These are phyloP conservation scores for Copsychus sechellarum DNA, from an alignment of 2,113 vertebrate genomes.

Conservation along the genomic window DNA sequence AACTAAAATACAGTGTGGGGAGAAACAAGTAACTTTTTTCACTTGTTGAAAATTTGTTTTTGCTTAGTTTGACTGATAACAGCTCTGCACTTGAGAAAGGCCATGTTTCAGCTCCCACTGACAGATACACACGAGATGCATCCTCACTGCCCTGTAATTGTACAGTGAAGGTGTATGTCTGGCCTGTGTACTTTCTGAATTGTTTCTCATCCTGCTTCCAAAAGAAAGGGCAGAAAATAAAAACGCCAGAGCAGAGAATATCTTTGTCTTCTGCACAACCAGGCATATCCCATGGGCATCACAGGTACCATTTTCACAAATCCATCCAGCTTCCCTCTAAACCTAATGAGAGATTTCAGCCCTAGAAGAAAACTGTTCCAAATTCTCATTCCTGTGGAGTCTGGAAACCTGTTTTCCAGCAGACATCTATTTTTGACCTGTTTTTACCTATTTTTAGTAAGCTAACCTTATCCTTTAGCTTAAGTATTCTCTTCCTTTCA, in stretches of 20 bases:
- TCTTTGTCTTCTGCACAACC: background rate
- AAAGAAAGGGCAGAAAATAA: background rate
- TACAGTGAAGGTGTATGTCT: background rate
- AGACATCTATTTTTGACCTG: background rate
- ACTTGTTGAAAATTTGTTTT: background rate
- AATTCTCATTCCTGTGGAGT: background rate
- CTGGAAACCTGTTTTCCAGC: background rate
- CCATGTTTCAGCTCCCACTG: background rate
- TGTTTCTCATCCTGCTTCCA: background rate
- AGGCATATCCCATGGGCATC: background rate
- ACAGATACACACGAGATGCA: background rate
- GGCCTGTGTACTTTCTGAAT: background rate
- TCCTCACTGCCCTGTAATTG: background rate
- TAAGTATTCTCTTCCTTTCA: slow-evolving; percentile 25
- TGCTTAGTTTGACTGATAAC: background rate
- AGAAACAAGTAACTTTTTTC: background rate
- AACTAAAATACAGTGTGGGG: background rate
- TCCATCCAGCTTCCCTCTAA: background rate
- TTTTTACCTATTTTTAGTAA: slow-evolving; percentile 12
- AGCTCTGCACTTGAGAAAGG: background rate
- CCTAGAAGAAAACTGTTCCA: background rate
- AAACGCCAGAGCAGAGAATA: background rate
- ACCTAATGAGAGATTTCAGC: background rate
- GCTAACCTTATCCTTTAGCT: background rate
- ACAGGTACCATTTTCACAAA: background rate